Evolutionary conservation across 1,140 invertebrate genomes (phyloP), one percentile per base, ranked within the genome.

Genomic region (Antheraea mylitta): DNA sequence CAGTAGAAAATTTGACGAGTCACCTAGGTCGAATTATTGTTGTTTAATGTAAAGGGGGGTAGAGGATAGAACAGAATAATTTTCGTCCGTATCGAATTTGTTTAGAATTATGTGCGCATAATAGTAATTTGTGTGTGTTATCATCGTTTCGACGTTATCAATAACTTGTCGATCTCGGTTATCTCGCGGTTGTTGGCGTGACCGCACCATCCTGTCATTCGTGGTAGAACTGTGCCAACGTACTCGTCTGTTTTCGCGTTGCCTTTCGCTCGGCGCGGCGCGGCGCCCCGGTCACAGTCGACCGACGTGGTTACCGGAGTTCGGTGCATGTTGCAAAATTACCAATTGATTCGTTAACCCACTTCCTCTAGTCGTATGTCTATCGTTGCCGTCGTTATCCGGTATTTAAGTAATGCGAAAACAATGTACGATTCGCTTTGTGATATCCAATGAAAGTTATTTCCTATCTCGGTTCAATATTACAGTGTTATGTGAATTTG

Each of bases 131-230:
- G 75, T 78, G 75, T 78, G 68, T 68, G 80, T 87, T 91, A 90
- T 90, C 86, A 69, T 30, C 37, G 64, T 19, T 42, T 53, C 45
- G 30, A 53, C 73, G 84, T 88, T 90, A 91, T 91, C 89, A 89
- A 80, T 76, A 61, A 75, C 74, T 77, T 79, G 82, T 79, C 85
- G 81, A 89, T 90, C 88, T 90, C 78, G 72, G 80, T 86, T 42
- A 87, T 90, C 85, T 85, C 80, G 79, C 79, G 80, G 77, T 53
- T 53, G 45, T 75, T 79, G 81, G 67, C 76, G 78, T 81, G 81
- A 82, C 76, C 80, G 78, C 80, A 78, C 80, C 84, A 87, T 86
- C 81, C 82, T 80, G 83, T 74, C 87, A 89, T 82, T 90, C 81
- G 85, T 76, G 81, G 76, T 80, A 81, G 82, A 86, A 82, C 75